Evolutionary conservation across 1,140 invertebrate genomes (phyloP).

Genomic region (Andrena cerasifolii): DNA sequence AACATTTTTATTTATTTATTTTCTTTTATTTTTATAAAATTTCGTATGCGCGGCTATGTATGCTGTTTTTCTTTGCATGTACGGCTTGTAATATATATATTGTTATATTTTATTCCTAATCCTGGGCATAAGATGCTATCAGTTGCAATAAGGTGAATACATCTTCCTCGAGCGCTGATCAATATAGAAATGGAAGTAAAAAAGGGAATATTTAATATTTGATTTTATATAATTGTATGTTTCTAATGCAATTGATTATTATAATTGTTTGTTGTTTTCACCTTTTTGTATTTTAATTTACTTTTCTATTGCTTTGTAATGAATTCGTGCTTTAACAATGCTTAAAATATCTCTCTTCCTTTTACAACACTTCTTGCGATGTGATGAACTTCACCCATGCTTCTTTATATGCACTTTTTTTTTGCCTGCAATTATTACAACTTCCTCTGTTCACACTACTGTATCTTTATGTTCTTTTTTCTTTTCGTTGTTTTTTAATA

Average conservation of each 20-base stretch:
- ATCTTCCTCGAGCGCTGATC: neutral
- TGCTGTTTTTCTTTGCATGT: conserved; percentile 5
- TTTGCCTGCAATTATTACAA: neutral
- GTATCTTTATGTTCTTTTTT: conserved; percentile 3
- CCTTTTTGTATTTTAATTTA: conserved; percentile 16
- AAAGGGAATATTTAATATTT: conserved; percentile 12
- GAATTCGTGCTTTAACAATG: neutral
- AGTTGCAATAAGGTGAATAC: conserved; percentile 11
- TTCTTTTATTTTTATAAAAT: conserved; percentile 15
- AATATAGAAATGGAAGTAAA: neutral
- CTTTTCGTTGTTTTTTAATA: conserved; percentile 28
- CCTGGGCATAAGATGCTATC: neutral
- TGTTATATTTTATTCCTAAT: conserved; percentile 4
- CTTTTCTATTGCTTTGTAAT: neutral
- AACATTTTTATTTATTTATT: conserved; percentile 6
- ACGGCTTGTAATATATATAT: conserved; percentile 24
- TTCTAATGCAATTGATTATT: neutral
- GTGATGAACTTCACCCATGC: neutral
- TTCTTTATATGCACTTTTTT: neutral
- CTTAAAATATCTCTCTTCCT: neutral
- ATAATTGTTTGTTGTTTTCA: conserved; percentile 28
- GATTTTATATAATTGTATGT: conserved; percentile 12
- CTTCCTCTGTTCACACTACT: conserved; percentile 1
- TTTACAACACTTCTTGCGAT: neutral
- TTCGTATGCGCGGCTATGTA: neutral